Evolutionary conservation across 1,140 invertebrate genomes (phyloP).

Genomic region (Wasmannia auropunctata): DNA sequence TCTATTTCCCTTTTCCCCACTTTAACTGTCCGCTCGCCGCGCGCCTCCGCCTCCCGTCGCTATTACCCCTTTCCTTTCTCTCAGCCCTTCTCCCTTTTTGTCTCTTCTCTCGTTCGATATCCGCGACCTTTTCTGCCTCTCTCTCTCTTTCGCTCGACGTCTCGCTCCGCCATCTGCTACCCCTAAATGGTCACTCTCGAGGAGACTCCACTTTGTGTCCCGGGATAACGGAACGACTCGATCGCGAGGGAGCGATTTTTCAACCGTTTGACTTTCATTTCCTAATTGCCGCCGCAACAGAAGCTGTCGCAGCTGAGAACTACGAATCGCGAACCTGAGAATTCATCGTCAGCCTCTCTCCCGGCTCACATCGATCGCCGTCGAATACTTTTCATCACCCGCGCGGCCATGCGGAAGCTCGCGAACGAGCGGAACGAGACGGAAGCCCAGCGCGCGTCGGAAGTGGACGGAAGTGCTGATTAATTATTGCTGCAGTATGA

Average conservation of each 20-base stretch:
- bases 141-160: neutral
- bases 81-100: slow-evolving; percentile 41
- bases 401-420: slow-evolving; percentile 15
- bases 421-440: neutral
- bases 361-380: slow-evolving; percentile 8
- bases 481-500: neutral
- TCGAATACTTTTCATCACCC: slow-evolving; percentile 13
- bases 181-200: slow-evolving; percentile 47
- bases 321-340: slow-evolving; percentile 28
- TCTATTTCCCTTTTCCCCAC: slow-evolving; percentile 31
- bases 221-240: slow-evolving; percentile 30
- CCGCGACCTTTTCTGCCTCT: slow-evolving; percentile 4
- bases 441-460: neutral
- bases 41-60: neutral
- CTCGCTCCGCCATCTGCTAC: slow-evolving; percentile 9
- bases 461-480: neutral
- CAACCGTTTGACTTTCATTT: slow-evolving; percentile 57
- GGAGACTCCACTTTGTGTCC: slow-evolving; percentile 34
- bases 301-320: slow-evolving; percentile 21
- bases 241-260: slow-evolving; percentile 46
- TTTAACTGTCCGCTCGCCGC: slow-evolving; percentile 45
- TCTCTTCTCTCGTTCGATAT: slow-evolving; percentile 44
- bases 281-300: slow-evolving; percentile 44
- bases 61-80: slow-evolving; percentile 43
- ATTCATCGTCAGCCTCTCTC: slow-evolving; percentile 10